Conservation (phyloP, 2,797 vertebrate species). For the Spheniscus humboldti region DNA sequence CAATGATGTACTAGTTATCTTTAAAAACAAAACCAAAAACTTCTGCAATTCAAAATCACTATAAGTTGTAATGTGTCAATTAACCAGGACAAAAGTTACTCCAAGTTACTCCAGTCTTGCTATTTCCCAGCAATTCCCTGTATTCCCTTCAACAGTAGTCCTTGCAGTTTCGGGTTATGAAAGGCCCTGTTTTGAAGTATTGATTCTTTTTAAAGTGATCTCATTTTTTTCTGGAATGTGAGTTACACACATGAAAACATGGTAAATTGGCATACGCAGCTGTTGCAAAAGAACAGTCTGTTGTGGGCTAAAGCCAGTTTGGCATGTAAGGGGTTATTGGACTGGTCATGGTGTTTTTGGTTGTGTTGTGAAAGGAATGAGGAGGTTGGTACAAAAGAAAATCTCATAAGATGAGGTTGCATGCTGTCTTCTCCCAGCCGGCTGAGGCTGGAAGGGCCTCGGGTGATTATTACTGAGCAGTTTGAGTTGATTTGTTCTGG, state of each 20-base stretch:
- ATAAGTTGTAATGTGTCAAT: neutral
- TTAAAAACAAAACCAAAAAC: neutral
- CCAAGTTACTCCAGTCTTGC: neutral
- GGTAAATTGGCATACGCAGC: fast-evolving
- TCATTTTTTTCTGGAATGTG: neutral
- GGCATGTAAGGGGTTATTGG: neutral
- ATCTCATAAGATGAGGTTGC: neutral
- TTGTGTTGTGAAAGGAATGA: neutral
- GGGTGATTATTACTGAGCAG: neutral
- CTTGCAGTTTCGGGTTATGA: neutral
- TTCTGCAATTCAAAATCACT: neutral
- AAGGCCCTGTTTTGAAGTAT: neutral
- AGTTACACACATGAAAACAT: fast-evolving
- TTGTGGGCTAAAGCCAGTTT: neutral
- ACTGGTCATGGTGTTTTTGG: neutral
- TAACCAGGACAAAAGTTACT: neutral
- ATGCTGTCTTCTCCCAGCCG: neutral
- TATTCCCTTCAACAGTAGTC: neutral
- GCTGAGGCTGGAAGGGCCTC: neutral
- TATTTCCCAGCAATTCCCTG: neutral
- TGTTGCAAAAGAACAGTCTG: neutral
- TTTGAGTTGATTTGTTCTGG: conserved; percentile 22
- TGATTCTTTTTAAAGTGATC: neutral
- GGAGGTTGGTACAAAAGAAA: neutral
- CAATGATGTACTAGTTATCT: neutral